phyloP scores from a whole-genome alignment of 1,140 invertebrate genomes.

The Drosophila kepulauana region DNA sequence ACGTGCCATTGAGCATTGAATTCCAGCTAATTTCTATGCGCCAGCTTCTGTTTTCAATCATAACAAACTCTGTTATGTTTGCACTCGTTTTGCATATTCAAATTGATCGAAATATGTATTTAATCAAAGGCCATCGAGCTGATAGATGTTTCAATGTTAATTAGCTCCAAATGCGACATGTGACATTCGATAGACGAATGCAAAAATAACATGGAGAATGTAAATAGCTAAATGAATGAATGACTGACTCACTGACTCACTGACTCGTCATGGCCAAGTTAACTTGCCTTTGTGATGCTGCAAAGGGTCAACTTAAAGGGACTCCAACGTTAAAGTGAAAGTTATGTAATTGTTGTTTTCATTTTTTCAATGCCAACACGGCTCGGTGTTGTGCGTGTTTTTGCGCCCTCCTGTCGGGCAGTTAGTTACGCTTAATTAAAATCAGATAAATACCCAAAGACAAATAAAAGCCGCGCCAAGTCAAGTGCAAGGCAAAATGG shows the following conservation, averaged over 20 bases:
- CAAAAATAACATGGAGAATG: conserved; percentile 2
- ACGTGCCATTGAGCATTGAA: neutral
- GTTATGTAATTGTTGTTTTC: conserved; percentile 4
- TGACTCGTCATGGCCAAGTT: too few species aligned
- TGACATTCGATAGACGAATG: neutral
- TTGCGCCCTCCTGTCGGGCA: conserved; percentile 20
- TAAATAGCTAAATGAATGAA: neutral
- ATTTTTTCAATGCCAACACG: neutral
- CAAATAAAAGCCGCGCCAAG: conserved; percentile 53
- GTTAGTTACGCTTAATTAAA: conserved; percentile 62
- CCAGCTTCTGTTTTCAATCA: neutral
- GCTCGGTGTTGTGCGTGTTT: neutral
- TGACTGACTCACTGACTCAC: too few species aligned
- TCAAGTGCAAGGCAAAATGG: conserved; percentile 38
- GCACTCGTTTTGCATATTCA: neutral
- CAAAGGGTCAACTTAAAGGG: neutral
- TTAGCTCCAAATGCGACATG: neutral
- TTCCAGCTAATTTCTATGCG: neutral
- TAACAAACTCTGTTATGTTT: neutral
- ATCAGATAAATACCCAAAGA: conserved; percentile 64
- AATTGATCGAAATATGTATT: neutral
- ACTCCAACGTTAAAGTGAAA: neutral
- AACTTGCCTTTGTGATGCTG: too few species aligned
- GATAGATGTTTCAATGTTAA: neutral
- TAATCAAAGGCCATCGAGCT: neutral